Percentiles rank a stretch among this genome's conserved stretches.
These are phyloP conservation scores for Cheirogaleus medius DNA, from an alignment of 2,113 vertebrate species.

Conservation along the genomic window DNA sequence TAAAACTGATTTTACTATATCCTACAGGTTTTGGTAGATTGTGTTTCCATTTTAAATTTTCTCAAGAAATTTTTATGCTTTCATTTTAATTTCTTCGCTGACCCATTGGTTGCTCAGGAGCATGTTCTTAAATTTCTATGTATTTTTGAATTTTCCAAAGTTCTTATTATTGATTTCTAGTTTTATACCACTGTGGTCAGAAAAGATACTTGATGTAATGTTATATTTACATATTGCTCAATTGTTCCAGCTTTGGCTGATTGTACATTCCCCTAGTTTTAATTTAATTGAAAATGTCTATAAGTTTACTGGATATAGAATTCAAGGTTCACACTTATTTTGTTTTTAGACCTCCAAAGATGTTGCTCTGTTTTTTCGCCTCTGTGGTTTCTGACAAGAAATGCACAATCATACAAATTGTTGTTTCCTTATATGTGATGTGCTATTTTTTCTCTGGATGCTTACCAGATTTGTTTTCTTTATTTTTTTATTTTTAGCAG, in stretches of 20 bases:
- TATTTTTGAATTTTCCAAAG: not conserved
- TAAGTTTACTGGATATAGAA: not conserved
- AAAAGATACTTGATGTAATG: not conserved
- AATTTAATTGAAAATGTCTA: not conserved
- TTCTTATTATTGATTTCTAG: not conserved
- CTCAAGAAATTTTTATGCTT: not conserved
- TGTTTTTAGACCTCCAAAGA: not conserved
- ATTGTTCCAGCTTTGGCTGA: too few species aligned
- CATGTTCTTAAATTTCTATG: not conserved
- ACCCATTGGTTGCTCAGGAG: not conserved
- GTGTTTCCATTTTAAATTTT: not conserved
- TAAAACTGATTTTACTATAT: not conserved
- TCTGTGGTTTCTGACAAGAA: not conserved
- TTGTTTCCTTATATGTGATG: not conserved
- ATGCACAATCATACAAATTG: not conserved
- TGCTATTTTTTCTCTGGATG: not conserved
- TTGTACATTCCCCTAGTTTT: not conserved
- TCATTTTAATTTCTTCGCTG: not conserved
- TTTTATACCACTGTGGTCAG: not conserved
- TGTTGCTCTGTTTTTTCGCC: not conserved
- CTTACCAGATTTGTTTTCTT: not conserved
- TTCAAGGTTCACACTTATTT: not conserved
- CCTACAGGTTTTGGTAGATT: not conserved
- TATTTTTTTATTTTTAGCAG: not conserved
- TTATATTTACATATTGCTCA: not conserved